A percentile compares a stretch with the other conserved stretches of the same genome.
phyloP scores from a whole-genome alignment of 2,797 vertebrate species.

The Diplodus puntazzo region DNA sequence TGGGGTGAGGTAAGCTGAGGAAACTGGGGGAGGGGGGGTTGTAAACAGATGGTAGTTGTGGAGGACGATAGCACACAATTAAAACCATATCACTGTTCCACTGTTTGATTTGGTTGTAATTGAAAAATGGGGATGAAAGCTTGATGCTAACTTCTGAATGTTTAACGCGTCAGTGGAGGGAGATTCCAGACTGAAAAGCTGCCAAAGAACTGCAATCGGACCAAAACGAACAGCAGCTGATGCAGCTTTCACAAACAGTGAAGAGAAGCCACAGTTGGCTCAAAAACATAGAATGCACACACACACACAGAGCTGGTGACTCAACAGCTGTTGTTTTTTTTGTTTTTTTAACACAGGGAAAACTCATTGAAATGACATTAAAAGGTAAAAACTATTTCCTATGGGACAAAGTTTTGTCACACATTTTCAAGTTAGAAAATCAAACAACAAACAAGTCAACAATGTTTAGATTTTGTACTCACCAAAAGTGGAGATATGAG shows the following conservation, averaged over 20 bases:
- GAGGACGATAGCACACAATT: neutral
- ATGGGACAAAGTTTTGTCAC: neutral
- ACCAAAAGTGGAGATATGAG: slow-evolving; percentile 48
- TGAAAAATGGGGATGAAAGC: neutral
- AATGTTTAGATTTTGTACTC: slow-evolving; percentile 53
- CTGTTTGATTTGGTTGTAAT: neutral
- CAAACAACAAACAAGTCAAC: neutral
- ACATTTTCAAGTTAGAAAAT: fast-evolving
- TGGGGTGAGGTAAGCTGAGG: slow-evolving; percentile 26
- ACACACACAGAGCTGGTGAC: neutral
- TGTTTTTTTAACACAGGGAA: neutral
- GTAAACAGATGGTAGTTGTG: slow-evolving; percentile 40
- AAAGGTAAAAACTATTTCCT: neutral
- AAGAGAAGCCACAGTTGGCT: neutral
- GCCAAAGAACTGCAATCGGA: neutral
- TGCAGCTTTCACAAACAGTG: neutral
- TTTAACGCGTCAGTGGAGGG: neutral
- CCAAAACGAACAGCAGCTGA: neutral
- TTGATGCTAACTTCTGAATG: neutral
- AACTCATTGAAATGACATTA: neutral
- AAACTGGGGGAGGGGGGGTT: slow-evolving; percentile 33
- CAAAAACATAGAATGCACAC: neutral
- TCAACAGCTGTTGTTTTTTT: slow-evolving; percentile 1
- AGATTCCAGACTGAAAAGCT: neutral
- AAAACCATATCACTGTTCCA: neutral